Evolutionary conservation across 2,888 invertebrate species (phyloP), one percentile per base, ranked within the genome.

Genomic region (Metalampra italica): DNA sequence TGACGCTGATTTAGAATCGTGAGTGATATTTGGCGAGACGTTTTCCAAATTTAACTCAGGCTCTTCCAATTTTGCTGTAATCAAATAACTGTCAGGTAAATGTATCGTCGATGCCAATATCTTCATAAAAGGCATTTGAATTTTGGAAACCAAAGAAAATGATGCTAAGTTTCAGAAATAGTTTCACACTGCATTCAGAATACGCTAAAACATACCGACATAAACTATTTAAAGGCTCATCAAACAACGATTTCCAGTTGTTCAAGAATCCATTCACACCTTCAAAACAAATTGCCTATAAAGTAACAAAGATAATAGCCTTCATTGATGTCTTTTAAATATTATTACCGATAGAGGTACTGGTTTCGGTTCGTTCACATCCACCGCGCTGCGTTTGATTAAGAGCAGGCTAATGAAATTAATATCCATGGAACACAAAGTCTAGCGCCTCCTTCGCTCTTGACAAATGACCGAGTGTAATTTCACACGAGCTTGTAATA

Each of bases 381-480:
- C 53, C 54, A 54, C 51, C 43, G 42, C 45, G 44, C 47, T 9
- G 56, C 63, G 71, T 82, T 83, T 86, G 85, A 86, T 87, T 86
- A 85, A 84, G 78, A 81, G 73, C 75, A 71, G 75, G 71, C 75
- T 83, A 86, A 86, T 86, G 82, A 82, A 86, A 87, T 86, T 86
- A 87, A 87, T 87, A 83, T 84, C 83, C 78, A 69, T 76, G 71
- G 73, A 71, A 74, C 71, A 68, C 68, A 64, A 66, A 71, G 65
- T 71, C 71, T 70, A 71, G 73, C 74, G 66, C 78, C 82, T 81
- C 74, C 77, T 76, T 71, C 72, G 64, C 69, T 68, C 78, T 68
- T 86, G 87, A 89, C 85, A 83, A 87, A 89, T 82, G 82, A 77
- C 75, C 81, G 82, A 66, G 71, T 89, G 87, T 84, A 84, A 87